Evolutionary conservation across 2,888 invertebrate genomes (phyloP), one percentile per base, ranked within the genome.

Genomic region (Diloba caeruleocephala): DNA sequence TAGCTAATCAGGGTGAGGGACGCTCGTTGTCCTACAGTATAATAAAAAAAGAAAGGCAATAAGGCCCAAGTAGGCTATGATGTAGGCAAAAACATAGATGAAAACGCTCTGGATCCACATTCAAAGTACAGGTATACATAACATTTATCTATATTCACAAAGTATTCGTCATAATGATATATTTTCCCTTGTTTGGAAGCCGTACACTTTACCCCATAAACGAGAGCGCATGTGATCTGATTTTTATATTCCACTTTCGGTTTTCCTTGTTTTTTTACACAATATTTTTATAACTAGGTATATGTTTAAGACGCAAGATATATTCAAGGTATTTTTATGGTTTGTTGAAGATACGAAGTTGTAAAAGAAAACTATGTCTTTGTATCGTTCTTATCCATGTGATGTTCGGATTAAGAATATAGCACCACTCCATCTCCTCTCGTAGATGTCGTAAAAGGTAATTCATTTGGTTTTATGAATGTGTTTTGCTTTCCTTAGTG

Each of bases 231-330:
- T 60, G 42, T 50, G 51, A 60, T 65, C 38, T 25, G 66, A 65
- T 60, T 59, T 60, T 60, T 60, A 65, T 65, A 23, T 28, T 26
- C 23, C 0, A 2, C 12, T n/a, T 12, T 3, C 23, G 13, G 17
- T 58, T 60, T 60, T 43, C 66, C 66, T 65, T 59, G 65, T 65
- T 49, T 21, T 19, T 39, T 43, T 25, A 48, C 25, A 37, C 50
- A 43, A 50, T 65, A 65, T 65, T 65, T 60, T 59, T 14, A 28
- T 50, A 58, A 43, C 50, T n/a, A n/a, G n/a, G n/a, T 42, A 31
- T 34, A 48, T 23, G 9, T 34, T 21, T 9, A 6, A 4, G 0
- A 3, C 6, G 7, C 14, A 29, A 37, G 48, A 48, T 25, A 6
- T 57, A 58, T 59, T 49, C 41, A 15, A 12, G 10, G 37, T 42